Evolutionary conservation across 2,113 vertebrate species (phyloP).

Genomic region (Motacilla alba): DNA sequence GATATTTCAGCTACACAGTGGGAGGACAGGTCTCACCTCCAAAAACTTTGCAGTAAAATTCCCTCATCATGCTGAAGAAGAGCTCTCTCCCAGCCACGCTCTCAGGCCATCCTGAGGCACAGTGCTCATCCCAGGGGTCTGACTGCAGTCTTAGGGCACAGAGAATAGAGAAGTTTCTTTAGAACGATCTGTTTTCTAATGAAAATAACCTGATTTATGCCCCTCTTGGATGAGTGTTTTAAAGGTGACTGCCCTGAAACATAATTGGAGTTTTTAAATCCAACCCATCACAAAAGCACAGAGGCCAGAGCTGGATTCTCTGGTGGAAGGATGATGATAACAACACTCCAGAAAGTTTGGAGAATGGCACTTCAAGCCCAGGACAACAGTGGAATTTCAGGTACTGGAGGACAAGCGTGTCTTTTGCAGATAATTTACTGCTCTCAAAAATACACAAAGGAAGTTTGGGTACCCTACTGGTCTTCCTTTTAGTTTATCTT

Average conservation of each 20-base stretch:
- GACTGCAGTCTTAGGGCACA: accelerated
- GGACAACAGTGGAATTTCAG: background rate
- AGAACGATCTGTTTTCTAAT: background rate
- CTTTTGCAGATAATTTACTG: conserved; percentile 26
- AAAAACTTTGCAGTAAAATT: background rate
- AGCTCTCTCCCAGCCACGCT: accelerated
- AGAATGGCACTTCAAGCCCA: background rate
- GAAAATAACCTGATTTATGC: background rate
- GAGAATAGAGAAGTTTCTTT: background rate
- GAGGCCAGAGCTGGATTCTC: background rate
- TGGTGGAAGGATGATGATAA: background rate
- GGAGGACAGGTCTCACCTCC: background rate
- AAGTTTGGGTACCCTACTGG: conserved; percentile 31
- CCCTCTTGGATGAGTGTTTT: background rate
- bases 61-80: accelerated
- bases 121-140: accelerated
- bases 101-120: no score
- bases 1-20: background rate
- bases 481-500: conserved; percentile 23
- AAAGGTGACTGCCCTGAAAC: background rate
- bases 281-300: background rate
- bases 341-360: background rate
- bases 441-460: background rate
- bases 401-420: background rate
- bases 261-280: background rate